Evolutionary conservation across 2,113 vertebrate species (phyloP).

Genomic region (Sinocyclocheilus maitianheensis): DNA sequence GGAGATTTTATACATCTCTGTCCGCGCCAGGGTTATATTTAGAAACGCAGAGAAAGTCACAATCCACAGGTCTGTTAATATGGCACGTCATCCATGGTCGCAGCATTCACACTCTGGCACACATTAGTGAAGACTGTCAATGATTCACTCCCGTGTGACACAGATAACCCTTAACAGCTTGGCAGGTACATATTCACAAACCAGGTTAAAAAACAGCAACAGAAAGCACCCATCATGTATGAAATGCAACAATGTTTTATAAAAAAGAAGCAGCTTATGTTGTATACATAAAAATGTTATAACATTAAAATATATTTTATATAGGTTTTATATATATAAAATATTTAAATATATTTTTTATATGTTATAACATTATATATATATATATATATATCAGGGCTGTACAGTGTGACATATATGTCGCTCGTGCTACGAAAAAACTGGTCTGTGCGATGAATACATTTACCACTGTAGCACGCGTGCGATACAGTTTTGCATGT

Average conservation of each 20-base stretch:
- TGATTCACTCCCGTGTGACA: conserved; percentile 65
- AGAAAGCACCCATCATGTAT: background rate
- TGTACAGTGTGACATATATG: no score
- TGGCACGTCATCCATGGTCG: conserved; percentile 63
- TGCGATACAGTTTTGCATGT: no score
- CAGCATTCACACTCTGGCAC: conserved; percentile 61
- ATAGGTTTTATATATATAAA: background rate
- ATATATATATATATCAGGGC: no score
- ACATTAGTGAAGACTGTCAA: conserved; percentile 63
- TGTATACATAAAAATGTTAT: background rate
- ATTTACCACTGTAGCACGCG: no score
- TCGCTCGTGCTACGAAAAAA: no score
- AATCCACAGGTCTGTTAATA: conserved; percentile 63
- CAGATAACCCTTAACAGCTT: conserved; percentile 63
- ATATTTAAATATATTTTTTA: no score
- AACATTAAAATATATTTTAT: no score
- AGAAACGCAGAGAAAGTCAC: conserved; percentile 27
- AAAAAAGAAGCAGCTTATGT: background rate
- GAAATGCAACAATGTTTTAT: background rate
- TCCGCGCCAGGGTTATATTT: background rate
- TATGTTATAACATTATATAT: background rate
- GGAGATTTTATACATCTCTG: background rate
- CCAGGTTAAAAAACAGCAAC: background rate
- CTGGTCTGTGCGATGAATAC: no score
- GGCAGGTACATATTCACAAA: background rate